A percentile compares a stretch with the other conserved stretches of the same genome.
phyloP scores from a whole-genome alignment of 2,113 vertebrate genomes.

The Hippoglossus stenolepis region DNA sequence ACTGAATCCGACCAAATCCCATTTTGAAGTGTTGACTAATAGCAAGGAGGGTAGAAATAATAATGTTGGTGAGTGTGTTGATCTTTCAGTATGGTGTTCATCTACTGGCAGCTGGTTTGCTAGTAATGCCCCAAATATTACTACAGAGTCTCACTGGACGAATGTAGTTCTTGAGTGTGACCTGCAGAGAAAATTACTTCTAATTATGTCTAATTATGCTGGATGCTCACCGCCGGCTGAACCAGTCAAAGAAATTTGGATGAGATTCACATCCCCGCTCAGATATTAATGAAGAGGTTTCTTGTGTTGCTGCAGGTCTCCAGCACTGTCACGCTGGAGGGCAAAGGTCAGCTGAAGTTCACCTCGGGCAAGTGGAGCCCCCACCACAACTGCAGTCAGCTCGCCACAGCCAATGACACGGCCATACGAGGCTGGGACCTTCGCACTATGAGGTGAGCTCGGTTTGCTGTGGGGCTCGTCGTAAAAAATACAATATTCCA shows the following conservation, averaged over 20 bases:
- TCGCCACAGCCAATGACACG: slow-evolving; percentile 95
- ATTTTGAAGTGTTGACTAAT: too few relatives aligned
- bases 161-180: slow-evolving; percentile 4
- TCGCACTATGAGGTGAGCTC: slow-evolving; percentile 91
- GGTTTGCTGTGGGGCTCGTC: neutral
- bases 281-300: slow-evolving; percentile 22
- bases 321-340: slow-evolving; percentile 90
- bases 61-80: neutral
- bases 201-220: slow-evolving; percentile 32
- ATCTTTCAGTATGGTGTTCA: slow-evolving; percentile 2
- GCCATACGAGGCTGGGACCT: slow-evolving; percentile 95
- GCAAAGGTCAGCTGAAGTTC: slow-evolving; percentile 97
- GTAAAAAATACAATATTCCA: slow-evolving; percentile 11
- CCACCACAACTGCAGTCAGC: slow-evolving; percentile 95
- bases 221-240: slow-evolving; percentile 7
- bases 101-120: slow-evolving; percentile 16
- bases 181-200: slow-evolving; percentile 44
- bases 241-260: slow-evolving; percentile 24
- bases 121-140: slow-evolving; percentile 45
- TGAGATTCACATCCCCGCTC: slow-evolving; percentile 14
- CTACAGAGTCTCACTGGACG: neutral
- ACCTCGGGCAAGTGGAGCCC: slow-evolving; percentile 96
- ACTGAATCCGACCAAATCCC: neutral
- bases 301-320: slow-evolving; percentile 83
- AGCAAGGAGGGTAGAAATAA: neutral